Evolutionary conservation across 2,888 invertebrate species (phyloP), one percentile per base, ranked within the genome.

Genomic region (Rapana venosa): DNA sequence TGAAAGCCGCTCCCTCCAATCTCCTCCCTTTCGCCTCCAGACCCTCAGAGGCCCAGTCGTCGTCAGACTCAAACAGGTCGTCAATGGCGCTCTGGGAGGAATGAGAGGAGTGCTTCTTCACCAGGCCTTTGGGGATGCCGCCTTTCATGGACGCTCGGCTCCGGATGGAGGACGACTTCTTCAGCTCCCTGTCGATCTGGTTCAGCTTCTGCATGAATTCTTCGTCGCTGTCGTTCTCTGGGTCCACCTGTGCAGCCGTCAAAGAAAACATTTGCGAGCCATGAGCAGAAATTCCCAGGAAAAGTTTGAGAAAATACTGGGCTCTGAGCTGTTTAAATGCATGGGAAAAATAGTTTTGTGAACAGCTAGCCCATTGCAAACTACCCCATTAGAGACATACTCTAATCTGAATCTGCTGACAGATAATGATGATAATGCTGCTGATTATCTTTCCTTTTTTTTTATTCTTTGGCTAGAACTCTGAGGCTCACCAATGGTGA

Each of bases 41-140:
- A 32, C 88, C 91, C 70, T 91, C 91, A 58, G 89, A 84, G 8
- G 90, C 88, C 91, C 93, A 92, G 83, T 94, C 94, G 89, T 93
- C 94, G 89, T 94, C 94, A 0, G 94, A 94, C 32, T 93, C 91
- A 85, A 94, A 90, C 35, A 94, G 92, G 32, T 93, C 94, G 61
- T 93, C 93, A 1, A 93, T 84, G 83, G 77, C 85, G 5, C 56
- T 66, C 56, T 89, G 89, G 1, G 89, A 74, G 20, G 85, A 87
- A 66, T 58, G 86, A 74, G 87, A 74, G 0, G 87, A 87, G 87
- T 47, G 84, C 13, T 74, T 89, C 74, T 89, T 89, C 84, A 61
- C 47, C 58, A 56, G 85, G 47, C 47, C 47, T 47, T 47, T 47
- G 32, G 32, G 56, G 17, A 26, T 35, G 22, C 89, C 70, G 89